Evolutionary conservation across 1,140 invertebrate genomes (phyloP).

Genomic region (Holcopasites calliopsidis): DNA sequence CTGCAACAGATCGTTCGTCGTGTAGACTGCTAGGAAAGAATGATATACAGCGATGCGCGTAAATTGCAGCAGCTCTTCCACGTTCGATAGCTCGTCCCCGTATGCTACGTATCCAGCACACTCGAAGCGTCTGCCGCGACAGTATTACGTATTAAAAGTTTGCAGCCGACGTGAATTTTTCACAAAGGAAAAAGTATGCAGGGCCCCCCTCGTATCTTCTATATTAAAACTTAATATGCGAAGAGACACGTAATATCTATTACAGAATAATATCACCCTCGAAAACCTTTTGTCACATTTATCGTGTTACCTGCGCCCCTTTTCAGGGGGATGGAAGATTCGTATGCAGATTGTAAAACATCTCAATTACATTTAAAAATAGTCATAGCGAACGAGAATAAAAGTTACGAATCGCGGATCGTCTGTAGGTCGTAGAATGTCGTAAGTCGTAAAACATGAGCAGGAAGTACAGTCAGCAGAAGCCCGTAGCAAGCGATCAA

Average conservation of each 20-base stretch:
- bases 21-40: not conserved
- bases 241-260: slow-evolving; percentile 67
- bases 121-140: slow-evolving; percentile 53
- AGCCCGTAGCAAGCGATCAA: slow-evolving; percentile 68
- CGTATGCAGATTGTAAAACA: not conserved
- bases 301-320: slow-evolving; percentile 31
- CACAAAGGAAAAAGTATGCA: slow-evolving; percentile 66
- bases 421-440: not conserved
- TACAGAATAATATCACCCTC: slow-evolving; percentile 65
- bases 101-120: slow-evolving; percentile 43
- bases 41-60: no score
- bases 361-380: not conserved
- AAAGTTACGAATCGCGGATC: slow-evolving; percentile 32
- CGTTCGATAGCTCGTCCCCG: slow-evolving; percentile 42
- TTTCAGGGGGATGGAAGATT: not conserved
- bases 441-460: slow-evolving; percentile 50
- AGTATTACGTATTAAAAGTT: slow-evolving; percentile 67
- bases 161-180: slow-evolving; percentile 66
- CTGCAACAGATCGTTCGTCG: no score
- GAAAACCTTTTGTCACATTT: slow-evolving; percentile 67
- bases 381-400: slow-evolving; percentile 3
- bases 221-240: slow-evolving; percentile 69
- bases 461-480: slow-evolving; percentile 49
- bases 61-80: slow-evolving; percentile 10
- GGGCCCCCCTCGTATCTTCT: slow-evolving; percentile 61